These are phyloP conservation scores for Drosophila multiciliata DNA, from an alignment of 2,888 invertebrate genomes.

Conservation along the genomic window DNA sequence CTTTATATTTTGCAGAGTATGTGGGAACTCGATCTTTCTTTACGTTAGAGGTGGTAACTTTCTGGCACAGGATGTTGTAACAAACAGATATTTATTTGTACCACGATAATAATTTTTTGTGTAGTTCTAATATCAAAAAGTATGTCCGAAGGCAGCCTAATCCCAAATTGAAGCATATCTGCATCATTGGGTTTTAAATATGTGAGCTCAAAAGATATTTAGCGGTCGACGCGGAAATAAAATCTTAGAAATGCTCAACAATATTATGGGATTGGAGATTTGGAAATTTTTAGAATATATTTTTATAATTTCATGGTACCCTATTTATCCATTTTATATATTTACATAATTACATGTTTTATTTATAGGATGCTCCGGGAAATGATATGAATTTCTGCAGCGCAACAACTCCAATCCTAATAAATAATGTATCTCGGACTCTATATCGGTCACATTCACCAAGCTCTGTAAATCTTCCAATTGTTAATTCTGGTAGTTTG, in stretches of 20 bases:
- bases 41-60: not conserved
- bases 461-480: slow-evolving; percentile 48
- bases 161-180: not conserved
- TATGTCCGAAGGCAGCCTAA: not conserved
- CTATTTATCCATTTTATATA: not conserved
- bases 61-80: not conserved
- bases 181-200: not conserved
- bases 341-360: not conserved
- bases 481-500: slow-evolving; percentile 51
- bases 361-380: slow-evolving; percentile 52
- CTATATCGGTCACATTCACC: slow-evolving; percentile 60
- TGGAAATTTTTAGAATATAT: not conserved
- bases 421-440: slow-evolving; percentile 65
- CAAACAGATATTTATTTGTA: not conserved
- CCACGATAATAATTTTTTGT: not conserved
- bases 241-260: not conserved
- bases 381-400: slow-evolving; percentile 58
- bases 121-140: not conserved
- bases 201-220: not conserved
- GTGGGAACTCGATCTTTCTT: not conserved
- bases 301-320: not conserved
- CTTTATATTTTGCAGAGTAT: not conserved
- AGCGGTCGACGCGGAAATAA: not conserved
- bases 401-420: slow-evolving; percentile 52
- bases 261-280: not conserved